These are phyloP conservation scores for Trachelipus rathkii DNA, from an alignment of 1,140 invertebrate genomes.

Conservation along the genomic window DNA sequence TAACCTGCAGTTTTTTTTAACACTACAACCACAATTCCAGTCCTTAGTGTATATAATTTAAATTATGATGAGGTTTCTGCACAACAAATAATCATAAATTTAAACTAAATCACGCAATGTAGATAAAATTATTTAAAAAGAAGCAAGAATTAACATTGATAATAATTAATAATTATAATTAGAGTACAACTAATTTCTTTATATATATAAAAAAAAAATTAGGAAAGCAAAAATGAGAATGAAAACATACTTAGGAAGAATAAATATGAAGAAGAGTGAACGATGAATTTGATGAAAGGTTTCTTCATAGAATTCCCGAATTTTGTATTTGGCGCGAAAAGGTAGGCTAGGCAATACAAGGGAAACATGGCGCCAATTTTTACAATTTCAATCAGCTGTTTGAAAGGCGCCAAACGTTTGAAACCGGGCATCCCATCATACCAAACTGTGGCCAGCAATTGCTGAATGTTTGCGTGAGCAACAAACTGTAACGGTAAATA, in stretches of 20 bases:
- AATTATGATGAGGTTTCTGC: too few species aligned
- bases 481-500: conserved; percentile 66
- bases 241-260: conserved; percentile 75
- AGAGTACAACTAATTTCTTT: too few species aligned
- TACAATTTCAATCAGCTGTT: conserved; percentile 66
- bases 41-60: too few species aligned
- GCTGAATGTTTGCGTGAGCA: conserved; percentile 87
- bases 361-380: conserved; percentile 80
- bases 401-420: conserved; percentile 67
- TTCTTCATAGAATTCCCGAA: conserved; percentile 78
- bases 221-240: not conserved
- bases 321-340: conserved; percentile 73
- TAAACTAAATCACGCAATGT: not conserved
- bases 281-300: conserved; percentile 91
- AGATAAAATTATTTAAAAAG: not conserved
- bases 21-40: too few species aligned
- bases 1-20: too few species aligned
- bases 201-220: not conserved
- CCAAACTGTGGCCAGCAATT: conserved; percentile 84
- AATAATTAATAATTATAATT: not conserved
- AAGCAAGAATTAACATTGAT: not conserved
- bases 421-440: conserved; percentile 86
- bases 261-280: conserved; percentile 81
- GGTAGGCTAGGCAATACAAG: conserved; percentile 75
- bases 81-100: too few species aligned